Percentiles rank a stretch among this genome's conserved stretches.
These are phyloP conservation scores for Sisyra terminalis DNA, from an alignment of 2,888 invertebrate species.

Conservation along the genomic window DNA sequence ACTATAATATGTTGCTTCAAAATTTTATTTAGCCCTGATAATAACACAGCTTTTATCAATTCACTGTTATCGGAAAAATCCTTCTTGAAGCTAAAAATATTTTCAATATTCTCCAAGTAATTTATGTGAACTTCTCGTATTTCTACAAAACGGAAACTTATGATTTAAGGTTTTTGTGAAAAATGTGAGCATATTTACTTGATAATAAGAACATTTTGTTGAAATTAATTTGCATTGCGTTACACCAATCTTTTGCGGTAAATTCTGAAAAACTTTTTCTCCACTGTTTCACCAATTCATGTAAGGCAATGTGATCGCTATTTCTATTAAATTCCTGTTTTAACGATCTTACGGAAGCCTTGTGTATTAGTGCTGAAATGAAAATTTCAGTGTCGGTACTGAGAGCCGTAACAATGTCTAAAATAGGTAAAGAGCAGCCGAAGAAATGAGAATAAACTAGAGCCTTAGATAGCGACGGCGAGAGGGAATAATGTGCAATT, in stretches of 20 bases:
- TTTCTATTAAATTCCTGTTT: constrained; percentile 32
- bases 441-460: constrained; percentile 39
- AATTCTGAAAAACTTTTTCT: constrained; percentile 16
- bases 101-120: constrained; percentile 31
- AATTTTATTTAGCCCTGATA: constrained; percentile 39
- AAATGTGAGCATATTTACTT: constrained; percentile 25
- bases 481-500: constrained; percentile 34
- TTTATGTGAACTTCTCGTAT: constrained; percentile 35
- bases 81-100: constrained; percentile 23
- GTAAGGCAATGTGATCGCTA: constrained; percentile 46
- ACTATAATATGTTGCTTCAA: constrained; percentile 34
- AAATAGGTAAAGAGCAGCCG: constrained; percentile 33
- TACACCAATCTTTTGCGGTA: constrained; percentile 26
- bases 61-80: constrained; percentile 37
- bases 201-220: constrained; percentile 33
- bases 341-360: constrained; percentile 30
- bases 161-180: constrained; percentile 3
- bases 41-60: constrained; percentile 35
- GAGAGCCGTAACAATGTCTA: constrained; percentile 29
- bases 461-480: constrained; percentile 42
- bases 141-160: constrained; percentile 24
- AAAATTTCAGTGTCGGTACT: constrained; percentile 37
- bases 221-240: constrained; percentile 25
- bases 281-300: constrained; percentile 37
- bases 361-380: constrained; percentile 27